phyloP scores from a whole-genome alignment of 2,888 invertebrate species.

The Hipparchia semele region DNA sequence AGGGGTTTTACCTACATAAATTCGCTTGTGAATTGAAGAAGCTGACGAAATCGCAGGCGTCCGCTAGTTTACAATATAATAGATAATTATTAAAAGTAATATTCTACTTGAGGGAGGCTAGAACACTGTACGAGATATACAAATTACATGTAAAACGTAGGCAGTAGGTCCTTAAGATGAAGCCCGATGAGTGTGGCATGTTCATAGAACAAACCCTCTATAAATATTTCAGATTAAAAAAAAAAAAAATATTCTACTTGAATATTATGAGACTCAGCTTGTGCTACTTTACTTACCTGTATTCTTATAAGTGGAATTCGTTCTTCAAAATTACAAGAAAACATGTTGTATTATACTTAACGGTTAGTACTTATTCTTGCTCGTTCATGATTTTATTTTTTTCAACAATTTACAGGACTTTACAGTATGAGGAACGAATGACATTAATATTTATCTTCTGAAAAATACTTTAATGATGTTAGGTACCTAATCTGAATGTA shows the following conservation, averaged over 20 bases:
- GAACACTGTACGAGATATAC: too few species aligned
- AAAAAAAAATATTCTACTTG: neutral
- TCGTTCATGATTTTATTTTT: constrained; percentile 2
- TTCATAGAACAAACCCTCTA: too few species aligned
- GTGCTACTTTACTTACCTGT: constrained; percentile 61
- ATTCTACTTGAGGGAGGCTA: neutral
- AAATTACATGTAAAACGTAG: too few species aligned
- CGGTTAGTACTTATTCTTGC: constrained; percentile 1
- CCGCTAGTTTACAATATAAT: too few species aligned
- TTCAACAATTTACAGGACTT: constrained; percentile 35
- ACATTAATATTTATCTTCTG: neutral
- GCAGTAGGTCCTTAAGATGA: too few species aligned
- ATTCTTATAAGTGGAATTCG: constrained; percentile 76
- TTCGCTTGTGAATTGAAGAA: too few species aligned
- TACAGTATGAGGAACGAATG: constrained; percentile 24
- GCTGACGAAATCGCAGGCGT: too few species aligned
- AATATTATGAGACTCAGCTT: neutral
- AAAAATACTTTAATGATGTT: neutral
- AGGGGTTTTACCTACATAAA: too few species aligned
- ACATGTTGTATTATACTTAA: constrained; percentile 26
- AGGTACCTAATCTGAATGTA: neutral
- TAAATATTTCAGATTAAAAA: too few species aligned
- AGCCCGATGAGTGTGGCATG: too few species aligned
- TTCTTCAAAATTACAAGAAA: constrained; percentile 56
- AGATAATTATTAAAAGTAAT: too few species aligned